A percentile compares a stretch with the other conserved stretches of the same genome.
Conservation (phyloP, 2,797 vertebrate genomes). For the Sebastes trivittatus region DNA sequence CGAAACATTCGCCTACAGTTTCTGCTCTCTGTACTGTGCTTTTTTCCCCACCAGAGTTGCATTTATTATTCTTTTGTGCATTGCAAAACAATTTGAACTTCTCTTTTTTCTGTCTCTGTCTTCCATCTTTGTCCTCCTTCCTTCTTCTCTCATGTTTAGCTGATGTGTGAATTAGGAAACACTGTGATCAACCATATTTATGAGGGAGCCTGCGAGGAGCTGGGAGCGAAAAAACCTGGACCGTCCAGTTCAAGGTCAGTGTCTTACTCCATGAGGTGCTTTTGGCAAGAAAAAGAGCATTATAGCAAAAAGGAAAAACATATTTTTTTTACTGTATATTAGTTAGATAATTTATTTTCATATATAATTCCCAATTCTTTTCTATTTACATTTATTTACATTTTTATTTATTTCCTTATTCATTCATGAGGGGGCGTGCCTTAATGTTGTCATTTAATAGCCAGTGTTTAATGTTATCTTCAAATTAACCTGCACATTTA, state of each 20-base stretch:
- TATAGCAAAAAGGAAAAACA: neutral
- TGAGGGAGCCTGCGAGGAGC: constrained; percentile 89
- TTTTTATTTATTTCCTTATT: too few relatives aligned
- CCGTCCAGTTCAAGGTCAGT: constrained; percentile 90
- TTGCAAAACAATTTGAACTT: neutral
- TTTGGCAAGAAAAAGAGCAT: neutral
- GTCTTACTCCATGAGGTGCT: neutral
- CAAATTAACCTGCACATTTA: too few relatives aligned
- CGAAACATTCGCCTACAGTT: neutral
- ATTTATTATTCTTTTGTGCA: neutral
- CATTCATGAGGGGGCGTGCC: too few relatives aligned
- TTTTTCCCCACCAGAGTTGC: neutral
- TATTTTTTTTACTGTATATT: neutral
- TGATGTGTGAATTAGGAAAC: constrained; percentile 98
- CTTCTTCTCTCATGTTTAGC: constrained; percentile 71
- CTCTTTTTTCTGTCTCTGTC: neutral
- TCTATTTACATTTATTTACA: too few relatives aligned
- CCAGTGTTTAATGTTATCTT: too few relatives aligned
- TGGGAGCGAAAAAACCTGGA: constrained; percentile 90
- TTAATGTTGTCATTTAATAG: too few relatives aligned
- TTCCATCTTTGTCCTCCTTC: neutral
- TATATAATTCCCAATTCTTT: too few relatives aligned
- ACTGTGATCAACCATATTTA: constrained; percentile 94
- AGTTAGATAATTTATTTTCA: neutral
- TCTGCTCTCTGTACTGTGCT: neutral